phyloP scores from a whole-genome alignment of 2,888 invertebrate species.

The Cryptophagus acutangulus region DNA sequence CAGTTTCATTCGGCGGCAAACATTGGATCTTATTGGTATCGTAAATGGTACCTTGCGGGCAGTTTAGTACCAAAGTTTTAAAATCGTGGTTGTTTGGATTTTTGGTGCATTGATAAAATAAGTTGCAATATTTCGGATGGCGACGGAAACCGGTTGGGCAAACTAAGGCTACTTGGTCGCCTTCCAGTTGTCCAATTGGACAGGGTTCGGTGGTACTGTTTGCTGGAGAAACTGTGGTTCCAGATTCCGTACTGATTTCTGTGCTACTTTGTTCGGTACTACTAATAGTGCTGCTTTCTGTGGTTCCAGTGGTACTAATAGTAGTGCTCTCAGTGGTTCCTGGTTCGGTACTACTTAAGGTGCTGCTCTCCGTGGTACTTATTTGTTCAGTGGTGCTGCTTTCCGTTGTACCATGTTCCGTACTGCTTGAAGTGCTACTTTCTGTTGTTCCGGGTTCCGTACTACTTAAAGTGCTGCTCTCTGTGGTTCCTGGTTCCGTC shows the following conservation, averaged over 20 bases:
- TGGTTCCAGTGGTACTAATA: constrained; percentile 12
- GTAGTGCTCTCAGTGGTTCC: constrained; percentile 7
- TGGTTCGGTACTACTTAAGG: constrained; percentile 14
- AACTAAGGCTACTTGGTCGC: constrained; percentile 66
- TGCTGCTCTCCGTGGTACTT: constrained; percentile 12
- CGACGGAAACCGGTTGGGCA: constrained; percentile 80
- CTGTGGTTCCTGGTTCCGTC: neutral
- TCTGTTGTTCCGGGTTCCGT: neutral
- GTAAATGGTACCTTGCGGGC: constrained; percentile 72
- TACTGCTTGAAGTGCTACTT: neutral
- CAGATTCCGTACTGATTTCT: neutral
- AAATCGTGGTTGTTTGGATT: constrained; percentile 61
- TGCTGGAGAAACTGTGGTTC: constrained; percentile 20
- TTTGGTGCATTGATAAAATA: constrained; percentile 78
- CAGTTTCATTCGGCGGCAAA: constrained; percentile 57
- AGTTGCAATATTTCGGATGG: constrained; percentile 76
- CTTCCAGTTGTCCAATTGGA: constrained; percentile 57
- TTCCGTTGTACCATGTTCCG: neutral
- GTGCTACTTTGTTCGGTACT: constrained; percentile 11
- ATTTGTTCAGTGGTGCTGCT: constrained; percentile 4
- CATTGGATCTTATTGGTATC: constrained; percentile 70
- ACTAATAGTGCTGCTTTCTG: constrained; percentile 7
- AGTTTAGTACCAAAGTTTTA: constrained; percentile 69
- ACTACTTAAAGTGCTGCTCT: neutral
- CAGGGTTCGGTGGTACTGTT: constrained; percentile 37